phyloP scores from a whole-genome alignment of 2,797 vertebrate genomes.

The Muscicapa comitata region DNA sequence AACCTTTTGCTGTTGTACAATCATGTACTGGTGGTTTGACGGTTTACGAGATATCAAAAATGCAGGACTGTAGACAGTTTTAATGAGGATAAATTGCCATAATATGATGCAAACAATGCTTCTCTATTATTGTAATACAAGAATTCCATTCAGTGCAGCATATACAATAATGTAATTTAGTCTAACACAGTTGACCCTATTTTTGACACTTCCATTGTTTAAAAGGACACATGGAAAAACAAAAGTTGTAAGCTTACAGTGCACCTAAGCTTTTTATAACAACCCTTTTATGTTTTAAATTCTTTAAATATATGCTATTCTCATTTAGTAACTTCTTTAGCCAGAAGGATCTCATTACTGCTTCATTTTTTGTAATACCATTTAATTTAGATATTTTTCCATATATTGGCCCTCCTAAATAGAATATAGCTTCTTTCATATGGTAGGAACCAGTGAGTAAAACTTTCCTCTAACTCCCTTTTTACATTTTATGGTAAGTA shows the following conservation, averaged over 20 bases:
- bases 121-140: constrained; percentile 76
- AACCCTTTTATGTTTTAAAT: constrained; percentile 78
- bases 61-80: constrained; percentile 78
- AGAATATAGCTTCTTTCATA: constrained; percentile 88
- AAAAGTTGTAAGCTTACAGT: constrained; percentile 77
- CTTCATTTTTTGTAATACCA: constrained; percentile 91
- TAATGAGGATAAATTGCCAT: constrained; percentile 80
- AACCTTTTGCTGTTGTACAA: constrained; percentile 85
- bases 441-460: constrained; percentile 80
- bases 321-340: constrained; percentile 89
- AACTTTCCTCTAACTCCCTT: constrained; percentile 79
- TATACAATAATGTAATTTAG: constrained; percentile 77
- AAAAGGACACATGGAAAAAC: constrained; percentile 77
- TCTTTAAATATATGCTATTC: constrained; percentile 84
- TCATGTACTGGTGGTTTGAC: constrained; percentile 86
- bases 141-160: constrained; percentile 74
- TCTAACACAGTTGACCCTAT: constrained; percentile 78
- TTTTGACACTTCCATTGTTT: constrained; percentile 85
- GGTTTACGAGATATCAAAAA: constrained; percentile 78
- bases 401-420: constrained; percentile 92
- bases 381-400: constrained; percentile 88
- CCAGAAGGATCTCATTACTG: constrained; percentile 87
- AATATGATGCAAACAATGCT: constrained; percentile 77
- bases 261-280: constrained; percentile 86
- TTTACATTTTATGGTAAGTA: constrained; percentile 82